Base-by-base conservation (phyloP, 2,797 vertebrate genomes). In the Leptoclinus maculatus region DNA sequence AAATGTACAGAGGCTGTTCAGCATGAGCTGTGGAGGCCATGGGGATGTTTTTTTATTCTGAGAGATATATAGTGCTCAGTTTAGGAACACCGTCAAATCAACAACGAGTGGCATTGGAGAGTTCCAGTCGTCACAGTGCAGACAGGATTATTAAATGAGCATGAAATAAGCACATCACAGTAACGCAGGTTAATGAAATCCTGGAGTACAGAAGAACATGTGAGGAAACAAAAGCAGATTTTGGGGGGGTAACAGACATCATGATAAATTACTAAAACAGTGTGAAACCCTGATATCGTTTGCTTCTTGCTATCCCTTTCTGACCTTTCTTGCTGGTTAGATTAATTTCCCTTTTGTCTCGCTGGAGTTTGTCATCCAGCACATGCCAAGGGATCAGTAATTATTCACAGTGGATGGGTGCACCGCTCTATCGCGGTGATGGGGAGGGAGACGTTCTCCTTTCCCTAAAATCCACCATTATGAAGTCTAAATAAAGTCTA, bases 371-470 rank as follows among this genome's bases (percentile, higher is more conserved):
- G 74, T 80, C 68, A 78, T 80, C 68, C 64, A 63, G 68, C 53
- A 75, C 59, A 75, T 59, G 71, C 73, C 67, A 74, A 49, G 70
- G 71, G 75, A 81, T 81, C 71, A 70, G 72, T 76, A 78, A 82
- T 89, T 82, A 78, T 85, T 80, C 76, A 68, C 56, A 71, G 79
- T 14, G 78, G 75, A 86, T 71, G 47, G 64, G 56, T 66, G 73
- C 27, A 68, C 23, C 68, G 76, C 6, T 89, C 87, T 70, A 68
- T 84, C 56, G 77, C 25, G 7, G 43, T 49, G 59, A 80, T 17
- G 13, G 54, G 54, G 53, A 47, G 21, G 38, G 21, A 80, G 67
- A 76, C 70, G 49, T 69, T 21, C n/a, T 83, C 71, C 39, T 67
- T 79, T 74, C 60, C 51, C 34, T 67, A 56, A 84, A 86, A 79